These are phyloP conservation scores for Dendrocincla fuliginosa DNA, from an alignment of 2,797 vertebrate species.

Conservation along the genomic window DNA sequence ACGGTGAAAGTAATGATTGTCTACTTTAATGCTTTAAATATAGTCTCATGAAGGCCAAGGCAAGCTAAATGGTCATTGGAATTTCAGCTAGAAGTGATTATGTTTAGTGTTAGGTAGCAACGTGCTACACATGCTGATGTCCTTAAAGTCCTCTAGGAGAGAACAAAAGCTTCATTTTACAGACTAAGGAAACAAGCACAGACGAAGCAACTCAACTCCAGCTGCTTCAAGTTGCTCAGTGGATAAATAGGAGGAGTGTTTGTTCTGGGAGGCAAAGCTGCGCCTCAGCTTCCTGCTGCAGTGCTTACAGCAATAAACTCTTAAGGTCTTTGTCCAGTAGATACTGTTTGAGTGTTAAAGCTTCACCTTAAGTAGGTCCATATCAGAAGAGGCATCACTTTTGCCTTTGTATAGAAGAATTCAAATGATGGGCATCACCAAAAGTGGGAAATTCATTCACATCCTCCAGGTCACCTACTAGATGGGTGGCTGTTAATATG, in stretches of 20 bases:
- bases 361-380: neutral
- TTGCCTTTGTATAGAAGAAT: neutral
- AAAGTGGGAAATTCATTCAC: neutral
- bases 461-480: neutral
- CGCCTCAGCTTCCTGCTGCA: neutral
- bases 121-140: neutral
- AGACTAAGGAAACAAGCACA: neutral
- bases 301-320: neutral
- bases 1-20: neutral
- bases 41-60: neutral
- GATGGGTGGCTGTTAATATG: neutral
- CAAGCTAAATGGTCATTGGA: neutral
- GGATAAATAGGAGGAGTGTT: conserved; percentile 2
- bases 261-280: conserved; percentile 15
- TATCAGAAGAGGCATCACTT: neutral
- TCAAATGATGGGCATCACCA: neutral
- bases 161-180: conserved; percentile 28
- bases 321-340: neutral
- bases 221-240: conserved; percentile 15
- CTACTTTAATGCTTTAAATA: neutral
- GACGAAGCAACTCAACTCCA: conserved; percentile 11
- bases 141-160: neutral
- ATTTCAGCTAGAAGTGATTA: conserved; percentile 18
- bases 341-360: neutral
- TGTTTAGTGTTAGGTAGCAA: neutral